Evolutionary conservation across 2,888 invertebrate genomes (phyloP), one percentile per base, ranked within the genome.

Genomic region (Lydus trimaculatus): DNA sequence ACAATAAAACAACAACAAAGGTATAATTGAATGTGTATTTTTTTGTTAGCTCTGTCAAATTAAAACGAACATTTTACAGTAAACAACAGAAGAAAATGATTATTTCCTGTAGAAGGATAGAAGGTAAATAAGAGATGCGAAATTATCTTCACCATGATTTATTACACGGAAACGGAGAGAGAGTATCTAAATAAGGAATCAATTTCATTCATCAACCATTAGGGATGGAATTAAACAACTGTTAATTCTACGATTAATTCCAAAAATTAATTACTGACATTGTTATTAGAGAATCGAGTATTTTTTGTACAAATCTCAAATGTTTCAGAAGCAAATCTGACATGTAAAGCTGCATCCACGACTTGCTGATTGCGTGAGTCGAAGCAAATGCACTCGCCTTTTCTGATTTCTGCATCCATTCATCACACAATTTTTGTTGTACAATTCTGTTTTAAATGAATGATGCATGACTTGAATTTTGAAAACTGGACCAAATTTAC

Each of bases 91-190:
- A 7, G 11, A 48, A 48, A 48, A 20, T 11, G 48, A 48, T 48
- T 48, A 8, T 23, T 48, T 48, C 20, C 48, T 20, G 11, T 23
- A 11, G 48, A 48, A 20, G 48, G 17, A 9, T 9, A 48, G n/a
- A 48, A n/a, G 20, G 48, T 48, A 20, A 48, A 48, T 11, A 48
- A 20, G 23, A 48, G 20, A 48, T 9, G 11, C 20, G 11, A 20
- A 48, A 48, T 48, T 48, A 48, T 48, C 48, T 11, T 48, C 20
- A 48, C 48, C 48, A 48, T 48, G 48, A 48, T 48, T 48, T 48
- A 48, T 48, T 48, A 20, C 11, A 20, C 48, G 20, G 9, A 48
- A 48, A 20, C 6, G 43, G 20, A 11, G 20, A 48, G 8, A 36
- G 36, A 36, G 7, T 9, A 7, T 20, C 48, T 48, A 48, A 43